phyloP scores from a whole-genome alignment of 2,888 invertebrate species.

The Nomada ferruginata region DNA sequence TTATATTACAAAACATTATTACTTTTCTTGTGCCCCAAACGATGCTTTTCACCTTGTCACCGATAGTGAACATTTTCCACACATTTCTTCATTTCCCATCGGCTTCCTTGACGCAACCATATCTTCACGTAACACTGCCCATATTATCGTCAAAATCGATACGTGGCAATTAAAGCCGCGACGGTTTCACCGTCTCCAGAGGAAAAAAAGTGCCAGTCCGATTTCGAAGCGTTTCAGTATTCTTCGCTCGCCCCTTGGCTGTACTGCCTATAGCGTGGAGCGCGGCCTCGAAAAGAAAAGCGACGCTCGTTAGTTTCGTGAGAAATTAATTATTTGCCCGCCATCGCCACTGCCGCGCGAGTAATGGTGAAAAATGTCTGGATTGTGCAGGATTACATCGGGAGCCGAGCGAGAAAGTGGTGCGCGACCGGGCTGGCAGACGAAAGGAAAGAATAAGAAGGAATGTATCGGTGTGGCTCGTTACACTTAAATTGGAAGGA shows the following conservation, averaged over 20 bases:
- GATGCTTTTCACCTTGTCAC: no score
- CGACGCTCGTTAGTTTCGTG: constrained; percentile 83
- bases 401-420: constrained; percentile 64
- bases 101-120: no score
- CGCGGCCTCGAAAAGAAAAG: constrained; percentile 73
- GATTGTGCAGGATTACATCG: constrained; percentile 83
- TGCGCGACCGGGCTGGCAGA: constrained; percentile 67
- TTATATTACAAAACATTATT: no score
- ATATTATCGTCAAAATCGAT: background rate
- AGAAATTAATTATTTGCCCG: constrained; percentile 84
- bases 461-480: constrained; percentile 84
- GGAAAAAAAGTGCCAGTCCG: constrained; percentile 15
- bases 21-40: no score
- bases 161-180: constrained; percentile 20
- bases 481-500: constrained; percentile 84
- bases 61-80: no score
- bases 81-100: no score
- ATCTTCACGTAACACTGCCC: no score
- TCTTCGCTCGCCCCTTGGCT: constrained; percentile 11
- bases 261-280: constrained; percentile 52
- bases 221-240: constrained; percentile 42
- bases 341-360: constrained; percentile 77
- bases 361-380: constrained; percentile 84
- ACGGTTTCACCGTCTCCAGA: no score
- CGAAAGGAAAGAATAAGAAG: constrained; percentile 82